Percentiles rank a stretch among this genome's conserved stretches.
These are phyloP conservation scores for Ptilonorhynchus violaceus DNA, from an alignment of 2,113 vertebrate species.

Conservation along the genomic window DNA sequence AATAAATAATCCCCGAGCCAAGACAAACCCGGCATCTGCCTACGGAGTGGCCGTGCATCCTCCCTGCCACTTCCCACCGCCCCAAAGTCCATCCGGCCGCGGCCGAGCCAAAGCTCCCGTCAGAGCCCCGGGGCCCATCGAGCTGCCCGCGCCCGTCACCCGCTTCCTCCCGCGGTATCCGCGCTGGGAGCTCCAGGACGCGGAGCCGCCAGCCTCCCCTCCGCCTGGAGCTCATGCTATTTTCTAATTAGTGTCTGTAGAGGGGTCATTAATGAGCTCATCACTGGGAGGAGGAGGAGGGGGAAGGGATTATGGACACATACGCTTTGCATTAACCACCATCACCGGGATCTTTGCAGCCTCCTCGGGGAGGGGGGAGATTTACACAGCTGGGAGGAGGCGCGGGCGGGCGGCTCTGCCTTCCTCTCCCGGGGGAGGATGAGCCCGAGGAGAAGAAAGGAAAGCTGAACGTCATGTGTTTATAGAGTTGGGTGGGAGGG, in stretches of 20 bases:
- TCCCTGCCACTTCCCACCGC: slow-evolving; percentile 9
- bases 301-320: slow-evolving; percentile 44
- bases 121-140: background rate
- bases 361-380: slow-evolving; percentile 21
- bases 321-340: slow-evolving; percentile 59
- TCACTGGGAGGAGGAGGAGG: slow-evolving; percentile 27
- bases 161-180: background rate
- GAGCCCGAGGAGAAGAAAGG: slow-evolving; percentile 48
- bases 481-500: slow-evolving; percentile 22
- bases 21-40: slow-evolving; percentile 51
- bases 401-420: slow-evolving; percentile 28
- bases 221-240: background rate
- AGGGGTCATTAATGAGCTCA: slow-evolving; percentile 62
- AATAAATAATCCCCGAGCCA: slow-evolving; percentile 55
- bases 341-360: slow-evolving; percentile 4
- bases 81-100: slow-evolving; percentile 9
- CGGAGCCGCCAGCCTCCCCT: background rate
- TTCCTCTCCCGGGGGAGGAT: slow-evolving; percentile 37
- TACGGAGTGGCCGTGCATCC: background rate
- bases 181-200: background rate
- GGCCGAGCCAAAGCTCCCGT: background rate
- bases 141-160: background rate
- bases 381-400: slow-evolving; percentile 69
- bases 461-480: slow-evolving; percentile 36
- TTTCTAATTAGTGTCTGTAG: slow-evolving; percentile 41